phyloP scores from a whole-genome alignment of 2,113 vertebrate species.

The rat (Rattus norvegicus) region GRCr8 NC_086022.1:74042001-74042500 shows the following conservation, averaged over 20 bases:
- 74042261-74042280: neutral
- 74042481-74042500: neutral
- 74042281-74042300: neutral
- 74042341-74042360: neutral
- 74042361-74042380: neutral
- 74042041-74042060: slow-evolving; percentile 1
- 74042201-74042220: neutral
- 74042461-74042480: neutral
- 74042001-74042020: slow-evolving; percentile 63
- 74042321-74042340: neutral
- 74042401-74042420: neutral
- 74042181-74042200: neutral
- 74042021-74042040: slow-evolving; percentile 49
- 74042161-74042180: slow-evolving; percentile 49
- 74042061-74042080: neutral
- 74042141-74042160: slow-evolving; percentile 5
- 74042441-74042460: neutral
- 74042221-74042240: neutral
- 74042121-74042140: slow-evolving; percentile 27
- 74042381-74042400: neutral
- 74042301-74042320: neutral
- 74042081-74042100: slow-evolving; percentile 23
- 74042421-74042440: neutral
- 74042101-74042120: neutral
- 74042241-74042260: neutral